Base-by-base conservation (phyloP, 2,113 vertebrate species). In the Sitta europaea region DNA sequence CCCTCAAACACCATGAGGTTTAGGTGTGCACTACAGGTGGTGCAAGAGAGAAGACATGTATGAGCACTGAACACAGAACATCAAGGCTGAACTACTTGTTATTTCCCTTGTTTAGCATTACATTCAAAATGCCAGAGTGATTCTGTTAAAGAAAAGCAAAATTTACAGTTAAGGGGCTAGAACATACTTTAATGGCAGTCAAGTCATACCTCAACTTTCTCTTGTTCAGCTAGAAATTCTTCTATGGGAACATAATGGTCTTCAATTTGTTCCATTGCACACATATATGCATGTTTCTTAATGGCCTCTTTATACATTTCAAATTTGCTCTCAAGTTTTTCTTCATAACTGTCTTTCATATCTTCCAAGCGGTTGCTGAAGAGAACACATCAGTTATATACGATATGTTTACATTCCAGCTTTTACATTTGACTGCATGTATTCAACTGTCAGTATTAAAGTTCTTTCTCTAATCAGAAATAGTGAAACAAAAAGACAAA, bases 231-330 rank as follows among this genome's bases (percentile, higher is more conserved):
- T 11, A 97, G 96, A 82, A 98, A 98, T 81, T 99, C 98, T 15
- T 99, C 98, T 10, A 99, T 28, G 17, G 98, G 98, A 45, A 99
- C 98, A 24, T 98, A 99, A 65, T 98, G 95, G 4, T 99, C 98
- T 79, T 99, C 98, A 50, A 99, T 96, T 29, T 98, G 97, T 84
- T 98, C 98, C 97, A 99, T 94, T 14, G 99, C 99, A 70, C 98
- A 97, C 92, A 98, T 87, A 83, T 99, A 99, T 6, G 99, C 98
- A 10, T 99, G 98, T 68, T 98, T 98, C 95, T 98, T 99, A 77
- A 99, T 98, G 7, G 98, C 99, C 11, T 99, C 98, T 94, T 98
- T 99, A 94, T 99, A 99, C 97, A 99, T 98, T 76, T 99, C 98
- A 95, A 99, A 98, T 1, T 98, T 99, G 95, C 98, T 98, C 92